phyloP scores from a whole-genome alignment of 2,113 vertebrate genomes.

The Noturus placidus region DNA sequence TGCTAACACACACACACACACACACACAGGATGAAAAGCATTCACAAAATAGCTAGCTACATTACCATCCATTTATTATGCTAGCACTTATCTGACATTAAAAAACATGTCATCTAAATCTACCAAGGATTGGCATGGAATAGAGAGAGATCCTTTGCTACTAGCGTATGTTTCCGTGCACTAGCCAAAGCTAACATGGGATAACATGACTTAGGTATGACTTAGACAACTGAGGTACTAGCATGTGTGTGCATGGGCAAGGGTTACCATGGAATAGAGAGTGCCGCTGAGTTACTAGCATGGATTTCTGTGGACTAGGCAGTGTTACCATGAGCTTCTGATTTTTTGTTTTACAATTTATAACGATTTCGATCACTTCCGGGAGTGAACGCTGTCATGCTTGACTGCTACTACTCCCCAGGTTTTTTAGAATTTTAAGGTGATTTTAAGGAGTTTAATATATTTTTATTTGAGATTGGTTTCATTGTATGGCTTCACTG shows the following conservation, averaged over 20 bases:
- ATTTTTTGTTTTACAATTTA: too few species aligned
- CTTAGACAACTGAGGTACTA: neutral
- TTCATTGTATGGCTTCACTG: too few species aligned
- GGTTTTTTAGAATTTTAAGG: too few species aligned
- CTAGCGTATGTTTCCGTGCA: neutral
- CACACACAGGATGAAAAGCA: slow-evolving; percentile 43
- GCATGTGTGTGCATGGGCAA: neutral
- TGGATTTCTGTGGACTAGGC: neutral
- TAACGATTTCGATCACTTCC: too few species aligned
- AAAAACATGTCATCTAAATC: neutral
- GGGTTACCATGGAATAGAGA: neutral
- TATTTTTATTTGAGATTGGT: too few species aligned
- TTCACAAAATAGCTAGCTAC: neutral
- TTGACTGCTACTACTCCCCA: too few species aligned
- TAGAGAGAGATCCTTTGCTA: neutral
- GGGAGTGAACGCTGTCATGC: too few species aligned
- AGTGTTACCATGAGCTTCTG: neutral
- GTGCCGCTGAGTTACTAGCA: neutral
- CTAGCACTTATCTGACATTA: neutral
- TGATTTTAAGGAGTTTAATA: too few species aligned
- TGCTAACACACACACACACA: slow-evolving; percentile 72
- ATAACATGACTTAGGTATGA: neutral
- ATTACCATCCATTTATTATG: neutral
- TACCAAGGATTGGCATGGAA: neutral
- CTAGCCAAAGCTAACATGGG: neutral